phyloP scores from a whole-genome alignment of 1,140 invertebrate species.

The Diorhabda elongata region DNA sequence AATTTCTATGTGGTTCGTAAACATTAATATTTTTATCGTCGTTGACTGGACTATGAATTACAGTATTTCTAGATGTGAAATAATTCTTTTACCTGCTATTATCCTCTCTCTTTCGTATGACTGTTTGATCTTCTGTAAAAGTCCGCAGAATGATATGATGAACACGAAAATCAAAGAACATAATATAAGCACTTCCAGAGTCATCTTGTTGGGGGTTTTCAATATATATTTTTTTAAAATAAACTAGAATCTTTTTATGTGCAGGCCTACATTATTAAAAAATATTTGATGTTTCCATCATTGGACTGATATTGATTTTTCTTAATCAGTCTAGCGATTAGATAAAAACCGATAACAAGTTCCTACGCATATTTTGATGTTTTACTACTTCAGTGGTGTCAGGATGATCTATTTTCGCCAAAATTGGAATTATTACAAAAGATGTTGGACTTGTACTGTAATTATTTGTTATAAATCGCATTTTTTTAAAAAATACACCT shows the following conservation, averaged over 20 bases:
- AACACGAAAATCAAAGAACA: constrained; percentile 29
- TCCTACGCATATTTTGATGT: too few species aligned
- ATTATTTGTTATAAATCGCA: too few species aligned
- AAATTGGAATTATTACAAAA: too few species aligned
- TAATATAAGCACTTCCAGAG: constrained; percentile 38
- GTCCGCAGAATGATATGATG: constrained; percentile 32
- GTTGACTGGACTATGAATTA: too few species aligned
- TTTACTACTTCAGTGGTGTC: too few species aligned
- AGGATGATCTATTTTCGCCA: too few species aligned
- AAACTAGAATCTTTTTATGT: neutral
- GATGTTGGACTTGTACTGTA: too few species aligned
- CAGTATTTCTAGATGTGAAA: too few species aligned
- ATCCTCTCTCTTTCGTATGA: constrained; percentile 31
- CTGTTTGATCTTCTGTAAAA: constrained; percentile 33
- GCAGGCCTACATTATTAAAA: neutral
- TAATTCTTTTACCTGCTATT: constrained; percentile 23
- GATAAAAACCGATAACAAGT: neutral
- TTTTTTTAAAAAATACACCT: too few species aligned
- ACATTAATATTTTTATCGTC: too few species aligned
- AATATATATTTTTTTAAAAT: neutral
- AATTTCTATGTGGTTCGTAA: too few species aligned
- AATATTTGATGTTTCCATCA: neutral
- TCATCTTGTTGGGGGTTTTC: constrained; percentile 28
- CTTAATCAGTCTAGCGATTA: neutral
- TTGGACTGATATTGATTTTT: neutral